Evolutionary conservation across 2,888 invertebrate genomes (phyloP).

Genomic region (Metopia argyrocephala): DNA sequence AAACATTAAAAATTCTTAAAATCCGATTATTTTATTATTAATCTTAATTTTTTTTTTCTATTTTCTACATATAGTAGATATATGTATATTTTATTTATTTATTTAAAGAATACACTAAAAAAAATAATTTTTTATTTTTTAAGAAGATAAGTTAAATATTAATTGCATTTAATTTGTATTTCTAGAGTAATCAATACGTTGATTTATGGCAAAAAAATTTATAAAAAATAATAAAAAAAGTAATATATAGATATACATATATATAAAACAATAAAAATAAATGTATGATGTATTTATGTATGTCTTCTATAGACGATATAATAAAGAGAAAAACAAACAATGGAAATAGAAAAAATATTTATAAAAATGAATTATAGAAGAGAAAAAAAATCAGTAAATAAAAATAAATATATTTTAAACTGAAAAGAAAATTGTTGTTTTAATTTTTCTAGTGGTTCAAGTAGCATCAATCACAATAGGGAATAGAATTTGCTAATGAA

Average conservation of each 20-base stretch:
- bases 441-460: neutral
- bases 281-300: constrained; percentile 47
- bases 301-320: constrained; percentile 50
- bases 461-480: too few relatives aligned
- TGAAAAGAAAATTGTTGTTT: constrained; percentile 5
- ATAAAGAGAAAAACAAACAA: constrained; percentile 18
- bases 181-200: neutral
- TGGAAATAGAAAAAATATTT: constrained; percentile 17
- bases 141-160: too few relatives aligned
- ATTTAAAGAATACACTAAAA: too few relatives aligned
- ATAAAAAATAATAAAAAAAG: neutral
- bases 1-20: too few relatives aligned
- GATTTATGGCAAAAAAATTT: neutral
- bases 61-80: too few relatives aligned
- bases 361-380: constrained; percentile 14
- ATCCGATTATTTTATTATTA: too few relatives aligned
- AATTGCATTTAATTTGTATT: too few relatives aligned
- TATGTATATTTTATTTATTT: too few relatives aligned
- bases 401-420: constrained; percentile 46
- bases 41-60: too few relatives aligned
- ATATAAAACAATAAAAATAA: neutral
- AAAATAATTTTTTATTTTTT: too few relatives aligned
- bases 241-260: constrained; percentile 1
- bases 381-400: neutral
- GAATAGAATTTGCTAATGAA: too few relatives aligned